Evolutionary conservation across 2,113 vertebrate species (phyloP), one percentile per base, ranked within the genome.

Genomic region (Carettochelys insculpta): DNA sequence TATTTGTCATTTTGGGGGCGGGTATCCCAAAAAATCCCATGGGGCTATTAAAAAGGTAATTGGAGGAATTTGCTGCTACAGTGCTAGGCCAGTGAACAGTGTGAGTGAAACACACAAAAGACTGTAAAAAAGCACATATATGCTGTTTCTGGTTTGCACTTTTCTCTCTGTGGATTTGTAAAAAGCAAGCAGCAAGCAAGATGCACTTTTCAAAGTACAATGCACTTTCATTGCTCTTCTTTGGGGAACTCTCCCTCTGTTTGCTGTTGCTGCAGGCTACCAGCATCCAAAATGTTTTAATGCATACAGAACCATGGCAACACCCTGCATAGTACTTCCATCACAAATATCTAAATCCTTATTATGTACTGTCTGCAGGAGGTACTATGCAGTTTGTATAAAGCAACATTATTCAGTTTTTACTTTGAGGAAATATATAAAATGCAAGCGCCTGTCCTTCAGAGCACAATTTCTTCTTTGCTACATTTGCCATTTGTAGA

Each of bases 201-300:
- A 92, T 95, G 96, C 97, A 97, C 97, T 97, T 97, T 97, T 91
- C n/a, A 89, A 96, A 94, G 88, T 75, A 89, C 73, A 85, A 96
- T 11, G 97, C 97, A 98, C 97, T 98, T 98, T 98, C 51, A 80
- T 91, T 84, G 83, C 92, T 94, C 92, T 91, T 92, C 75, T 79
- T 58, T 82, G 77, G 92, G 95, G 92, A 93, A 58, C 79, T 89
- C 94, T 87, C 82, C 73, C 75, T 92, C 41, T 96, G 95, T 93
- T 92, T 80, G 85, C 13, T 75, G 87, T 83, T 87, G 80, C 87
- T 92, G 81, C 68, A 90, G 77, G 77, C 81, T 93, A 11, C 25
- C 47, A 94, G 80, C 83, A 86, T 52, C 43, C n/a, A 31, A 38
- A 77, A 27, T 12, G 34, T 81, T 91, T 84, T 87, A 45, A 83